These are phyloP conservation scores for Acrossocheilus wenchowensis DNA, from an alignment of 2,797 vertebrate species.

Conservation along the genomic window DNA sequence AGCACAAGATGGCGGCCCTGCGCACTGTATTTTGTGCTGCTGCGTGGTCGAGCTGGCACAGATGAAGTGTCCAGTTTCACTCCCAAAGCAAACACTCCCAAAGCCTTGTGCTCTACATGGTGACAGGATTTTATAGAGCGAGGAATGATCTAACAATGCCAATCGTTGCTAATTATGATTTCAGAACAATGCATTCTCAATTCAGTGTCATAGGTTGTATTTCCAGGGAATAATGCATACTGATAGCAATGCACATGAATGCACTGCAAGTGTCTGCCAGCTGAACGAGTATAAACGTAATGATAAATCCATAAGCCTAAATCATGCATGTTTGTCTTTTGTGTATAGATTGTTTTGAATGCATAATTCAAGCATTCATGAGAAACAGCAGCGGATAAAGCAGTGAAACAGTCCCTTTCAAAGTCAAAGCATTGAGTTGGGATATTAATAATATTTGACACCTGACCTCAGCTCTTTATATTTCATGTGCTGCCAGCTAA, in stretches of 20 bases:
- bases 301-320: not conserved
- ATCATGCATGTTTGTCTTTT: not conserved
- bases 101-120: not conserved
- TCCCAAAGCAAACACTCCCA: not conserved
- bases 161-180: not conserved
- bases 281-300: not conserved
- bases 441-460: slow-evolving; percentile 76
- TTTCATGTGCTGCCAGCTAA: slow-evolving; percentile 36
- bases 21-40: slow-evolving; percentile 3
- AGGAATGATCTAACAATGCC: no score
- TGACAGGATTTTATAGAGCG: not conserved
- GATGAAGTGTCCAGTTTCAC: slow-evolving; percentile 42
- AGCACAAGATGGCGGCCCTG: slow-evolving; percentile 57
- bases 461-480: slow-evolving; percentile 57
- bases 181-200: not conserved
- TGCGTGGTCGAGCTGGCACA: slow-evolving; percentile 20
- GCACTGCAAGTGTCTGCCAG: not conserved
- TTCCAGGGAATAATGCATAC: not conserved
- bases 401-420: slow-evolving; percentile 55
- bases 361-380: not conserved
- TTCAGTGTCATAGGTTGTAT: not conserved
- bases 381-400: not conserved
- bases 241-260: not conserved
- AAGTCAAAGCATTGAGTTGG: slow-evolving; percentile 65
- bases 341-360: not conserved